Percentiles rank a stretch among this genome's conserved stretches.
These are phyloP conservation scores for Stenotaenia linearis DNA, from an alignment of 2,888 invertebrate species.

Conservation along the genomic window DNA sequence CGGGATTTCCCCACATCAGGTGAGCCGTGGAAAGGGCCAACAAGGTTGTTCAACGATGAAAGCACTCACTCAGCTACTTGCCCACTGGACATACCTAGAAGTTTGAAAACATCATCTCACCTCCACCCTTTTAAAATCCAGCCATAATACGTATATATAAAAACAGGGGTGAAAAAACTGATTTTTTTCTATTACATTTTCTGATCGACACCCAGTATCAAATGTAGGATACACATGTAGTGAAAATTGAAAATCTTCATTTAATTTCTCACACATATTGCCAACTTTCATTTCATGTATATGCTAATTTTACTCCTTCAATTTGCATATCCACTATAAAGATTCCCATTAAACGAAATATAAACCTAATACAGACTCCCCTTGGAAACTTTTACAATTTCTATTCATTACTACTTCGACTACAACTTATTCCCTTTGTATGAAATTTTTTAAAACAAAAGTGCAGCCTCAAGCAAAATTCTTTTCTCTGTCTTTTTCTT, in stretches of 20 bases:
- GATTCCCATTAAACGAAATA: background rate
- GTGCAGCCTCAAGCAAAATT: background rate
- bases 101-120: background rate
- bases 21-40: constrained; percentile 16
- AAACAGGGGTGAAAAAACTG: background rate
- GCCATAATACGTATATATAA: background rate
- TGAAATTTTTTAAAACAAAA: background rate
- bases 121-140: background rate
- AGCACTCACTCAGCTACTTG: constrained; percentile 19
- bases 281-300: constrained; percentile 19
- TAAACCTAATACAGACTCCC: background rate
- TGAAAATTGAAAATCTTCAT: constrained; percentile 4
- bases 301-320: constrained; percentile 1
- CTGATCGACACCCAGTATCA: background rate
- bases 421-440: background rate
- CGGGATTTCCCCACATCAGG: constrained; percentile 20
- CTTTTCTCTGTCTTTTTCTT: background rate
- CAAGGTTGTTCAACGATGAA: constrained; percentile 26
- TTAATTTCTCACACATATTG: constrained; percentile 1
- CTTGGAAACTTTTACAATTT: background rate
- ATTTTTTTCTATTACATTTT: background rate
- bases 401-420: background rate
- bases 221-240: background rate
- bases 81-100: constrained; percentile 15
- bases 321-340: background rate